Evolutionary conservation across 2,888 invertebrate genomes (phyloP), one percentile per base, ranked within the genome.

Genomic region (Agrochola macilenta): DNA sequence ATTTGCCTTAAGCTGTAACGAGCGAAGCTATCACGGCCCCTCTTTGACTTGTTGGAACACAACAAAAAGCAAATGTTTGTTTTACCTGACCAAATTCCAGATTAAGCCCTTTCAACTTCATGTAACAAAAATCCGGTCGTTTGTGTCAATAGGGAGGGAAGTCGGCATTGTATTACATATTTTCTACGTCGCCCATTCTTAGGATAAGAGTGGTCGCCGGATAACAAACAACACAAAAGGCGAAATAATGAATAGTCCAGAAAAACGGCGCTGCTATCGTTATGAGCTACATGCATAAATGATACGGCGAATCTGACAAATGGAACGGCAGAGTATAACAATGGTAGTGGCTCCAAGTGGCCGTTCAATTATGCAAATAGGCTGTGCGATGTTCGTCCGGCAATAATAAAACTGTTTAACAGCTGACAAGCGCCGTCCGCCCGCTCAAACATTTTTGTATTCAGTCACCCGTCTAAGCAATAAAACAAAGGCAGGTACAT

Each of bases 341-440:
- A 96, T 95, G 96, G 93, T 95, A 95, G 95, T 95, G 94, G 93
- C 93, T 95, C 95, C 94, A 95, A 96, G 96, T 96, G 95, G 94
- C 94, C 95, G 95, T 97, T 97, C 96, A 97, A 97, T 97, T 97
- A 97, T 97, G 97, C 96, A 97, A 97, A 97, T 97, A 95, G 95
- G 93, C 94, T 93, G 93, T 87, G 92, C 95, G 92, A 94, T 95
- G 95, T 94, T 93, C 94, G 94, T 94, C 95, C 94, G 91, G 94
- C 95, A 95, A 96, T 96, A 96, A 96, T 95, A 95, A 95, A 96
- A 96, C 96, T 96, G 95, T 96, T 96, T 95, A 96, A 96, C 96
- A 96, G 95, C 95, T 96, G 95, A 95, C 95, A 93, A 95, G 94
- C 94, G 94, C 90, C 91, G 90, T 90, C 91, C 80, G 75, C 78